Percentiles rank a stretch among this genome's conserved stretches.
Evolutionary conservation across 2,113 vertebrate genomes (phyloP).

Genomic region (Ictidomys tridecemlineatus): DNA sequence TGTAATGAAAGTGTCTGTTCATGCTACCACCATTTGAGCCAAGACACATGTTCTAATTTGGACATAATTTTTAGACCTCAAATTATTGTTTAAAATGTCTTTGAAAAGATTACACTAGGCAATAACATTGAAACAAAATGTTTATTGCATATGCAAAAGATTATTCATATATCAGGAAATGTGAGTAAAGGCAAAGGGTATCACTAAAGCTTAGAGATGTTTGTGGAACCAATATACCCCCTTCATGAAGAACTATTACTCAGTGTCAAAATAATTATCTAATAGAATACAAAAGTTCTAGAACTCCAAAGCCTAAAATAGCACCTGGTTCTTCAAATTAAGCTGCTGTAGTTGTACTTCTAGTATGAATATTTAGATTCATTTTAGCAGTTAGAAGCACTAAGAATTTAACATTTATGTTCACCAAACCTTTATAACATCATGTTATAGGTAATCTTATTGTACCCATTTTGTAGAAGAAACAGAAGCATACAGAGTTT

Average conservation of each 20-base stretch:
- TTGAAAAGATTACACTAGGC: conserved; percentile 14
- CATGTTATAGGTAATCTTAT: not conserved
- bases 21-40: not conserved
- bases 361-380: not conserved
- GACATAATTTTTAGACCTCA: conserved; percentile 1
- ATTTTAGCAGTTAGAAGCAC: not conserved
- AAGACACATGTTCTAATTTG: conserved; percentile 43
- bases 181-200: conserved; percentile 21
- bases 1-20: not conserved
- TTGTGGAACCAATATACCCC: not conserved
- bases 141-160: not conserved
- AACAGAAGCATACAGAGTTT: not conserved
- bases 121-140: not conserved
- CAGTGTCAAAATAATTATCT: not conserved
- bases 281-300: not conserved
- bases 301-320: not conserved
- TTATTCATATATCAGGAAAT: not conserved
- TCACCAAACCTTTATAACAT: not conserved
- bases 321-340: not conserved
- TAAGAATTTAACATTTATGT: not conserved
- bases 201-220: not conserved
- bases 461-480: not conserved
- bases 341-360: not conserved
- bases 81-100: conserved; percentile 26
- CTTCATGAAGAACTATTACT: not conserved